Evolutionary conservation across 2,888 invertebrate genomes (phyloP).

Genomic region (Terebella lapidaria): DNA sequence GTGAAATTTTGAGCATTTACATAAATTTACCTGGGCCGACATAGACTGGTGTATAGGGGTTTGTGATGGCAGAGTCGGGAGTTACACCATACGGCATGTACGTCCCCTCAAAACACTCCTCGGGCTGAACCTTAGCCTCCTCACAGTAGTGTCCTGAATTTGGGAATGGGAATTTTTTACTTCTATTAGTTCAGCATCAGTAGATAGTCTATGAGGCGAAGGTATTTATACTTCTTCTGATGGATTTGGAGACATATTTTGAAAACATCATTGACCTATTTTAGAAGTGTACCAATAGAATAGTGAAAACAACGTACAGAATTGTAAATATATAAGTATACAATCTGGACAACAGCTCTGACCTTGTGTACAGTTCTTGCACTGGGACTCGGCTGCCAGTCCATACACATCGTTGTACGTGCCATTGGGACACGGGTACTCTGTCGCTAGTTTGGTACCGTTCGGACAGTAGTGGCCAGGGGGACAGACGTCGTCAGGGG

Average conservation of each 20-base stretch:
- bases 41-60: slow-evolving; percentile 15
- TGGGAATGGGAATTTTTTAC: slow-evolving; percentile 1
- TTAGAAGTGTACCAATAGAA: too few species aligned
- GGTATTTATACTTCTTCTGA: too few species aligned
- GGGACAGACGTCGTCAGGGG: slow-evolving; percentile 35
- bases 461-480: slow-evolving; percentile 46
- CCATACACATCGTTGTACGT: slow-evolving; percentile 41
- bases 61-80: slow-evolving; percentile 12
- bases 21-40: slow-evolving; percentile 30
- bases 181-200: not conserved
- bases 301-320: too few species aligned
- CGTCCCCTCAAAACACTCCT: slow-evolving; percentile 37
- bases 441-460: slow-evolving; percentile 34
- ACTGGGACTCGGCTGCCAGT: slow-evolving; percentile 31
- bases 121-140: slow-evolving; percentile 34
- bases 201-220: too few species aligned
- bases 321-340: too few species aligned
- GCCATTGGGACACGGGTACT: slow-evolving; percentile 45
- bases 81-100: slow-evolving; percentile 48
- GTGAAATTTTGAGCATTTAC: too few species aligned
- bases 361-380: slow-evolving; percentile 46
- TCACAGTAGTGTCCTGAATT: slow-evolving; percentile 46
- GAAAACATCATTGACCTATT: too few species aligned
- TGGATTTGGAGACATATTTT: too few species aligned
- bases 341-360: too few species aligned